Percentiles rank a stretch among this genome's conserved stretches.
These are phyloP conservation scores for Arctia plantaginis DNA, from an alignment of 2,888 invertebrate genomes.

Conservation along the genomic window DNA sequence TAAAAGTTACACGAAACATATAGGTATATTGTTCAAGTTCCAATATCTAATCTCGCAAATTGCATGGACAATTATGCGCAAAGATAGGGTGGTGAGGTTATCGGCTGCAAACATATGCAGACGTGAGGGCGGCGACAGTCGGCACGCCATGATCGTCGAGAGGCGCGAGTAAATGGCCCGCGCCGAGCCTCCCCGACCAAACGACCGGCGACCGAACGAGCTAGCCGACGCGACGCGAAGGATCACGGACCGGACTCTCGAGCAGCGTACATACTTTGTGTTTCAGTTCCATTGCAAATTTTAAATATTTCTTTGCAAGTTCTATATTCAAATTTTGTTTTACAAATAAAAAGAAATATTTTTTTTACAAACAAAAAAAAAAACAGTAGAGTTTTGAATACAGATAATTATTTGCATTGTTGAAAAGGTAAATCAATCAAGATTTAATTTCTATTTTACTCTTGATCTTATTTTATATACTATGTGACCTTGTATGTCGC, in stretches of 20 bases:
- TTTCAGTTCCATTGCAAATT: neutral
- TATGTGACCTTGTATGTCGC: too few relatives aligned
- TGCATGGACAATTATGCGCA: constrained; percentile 41
- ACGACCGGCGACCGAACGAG: constrained; percentile 17
- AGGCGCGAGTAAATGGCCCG: constrained; percentile 39
- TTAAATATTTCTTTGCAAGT: neutral
- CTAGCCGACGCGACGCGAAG: constrained; percentile 17
- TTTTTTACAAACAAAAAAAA: too few relatives aligned
- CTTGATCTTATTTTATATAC: neutral
- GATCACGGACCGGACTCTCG: constrained; percentile 29
- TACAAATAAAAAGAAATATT: neutral
- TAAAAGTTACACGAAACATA: neutral
- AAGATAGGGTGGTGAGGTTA: constrained; percentile 43
- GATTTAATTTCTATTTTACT: neutral
- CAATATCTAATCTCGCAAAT: constrained; percentile 31
- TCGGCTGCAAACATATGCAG: constrained; percentile 51
- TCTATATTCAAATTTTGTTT: neutral
- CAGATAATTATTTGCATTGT: too few relatives aligned
- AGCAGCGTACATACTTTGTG: constrained; percentile 21
- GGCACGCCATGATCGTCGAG: constrained; percentile 19
- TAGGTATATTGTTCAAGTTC: neutral
- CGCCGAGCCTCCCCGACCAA: constrained; percentile 22
- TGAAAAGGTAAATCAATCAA: neutral
- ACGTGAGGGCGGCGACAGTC: constrained; percentile 40
- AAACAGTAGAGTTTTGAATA: too few relatives aligned